phyloP scores from a whole-genome alignment of 2,888 invertebrate genomes.

The Caenorhabditis sp. region DNA sequence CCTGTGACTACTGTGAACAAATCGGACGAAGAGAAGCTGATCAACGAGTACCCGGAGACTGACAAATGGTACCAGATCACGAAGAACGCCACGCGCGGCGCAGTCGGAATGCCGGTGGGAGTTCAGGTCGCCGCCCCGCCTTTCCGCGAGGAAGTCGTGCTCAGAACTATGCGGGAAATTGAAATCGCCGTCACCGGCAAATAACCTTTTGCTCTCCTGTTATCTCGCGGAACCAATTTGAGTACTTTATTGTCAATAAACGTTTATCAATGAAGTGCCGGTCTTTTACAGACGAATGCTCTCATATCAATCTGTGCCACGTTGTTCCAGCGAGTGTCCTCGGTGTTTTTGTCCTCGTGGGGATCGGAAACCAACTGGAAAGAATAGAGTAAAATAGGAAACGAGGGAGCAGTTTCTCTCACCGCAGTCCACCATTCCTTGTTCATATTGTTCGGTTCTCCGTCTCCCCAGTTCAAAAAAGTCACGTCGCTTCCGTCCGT shows the following conservation, averaged over 20 bases:
- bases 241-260: neutral
- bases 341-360: conserved; percentile 39
- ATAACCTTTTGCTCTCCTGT: neutral
- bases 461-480: conserved; percentile 51
- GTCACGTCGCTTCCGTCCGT: conserved; percentile 37
- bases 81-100: conserved; percentile 64
- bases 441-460: conserved; percentile 51
- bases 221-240: neutral
- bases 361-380: conserved; percentile 50
- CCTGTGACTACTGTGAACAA: conserved; percentile 77
- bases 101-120: conserved; percentile 71
- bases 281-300: conserved; percentile 47
- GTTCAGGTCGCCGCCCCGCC: conserved; percentile 75
- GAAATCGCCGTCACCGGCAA: conserved; percentile 64
- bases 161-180: conserved; percentile 70
- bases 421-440: conserved; percentile 52
- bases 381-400: neutral
- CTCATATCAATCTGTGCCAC: conserved; percentile 50
- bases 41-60: conserved; percentile 66
- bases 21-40: conserved; percentile 66
- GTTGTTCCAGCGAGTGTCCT: conserved; percentile 51
- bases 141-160: conserved; percentile 69
- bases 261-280: conserved; percentile 43
- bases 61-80: conserved; percentile 68
- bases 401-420: conserved; percentile 1